Evolutionary conservation across 2,797 vertebrate genomes (phyloP).

Genomic region (Denticeps clupeoides): DNA sequence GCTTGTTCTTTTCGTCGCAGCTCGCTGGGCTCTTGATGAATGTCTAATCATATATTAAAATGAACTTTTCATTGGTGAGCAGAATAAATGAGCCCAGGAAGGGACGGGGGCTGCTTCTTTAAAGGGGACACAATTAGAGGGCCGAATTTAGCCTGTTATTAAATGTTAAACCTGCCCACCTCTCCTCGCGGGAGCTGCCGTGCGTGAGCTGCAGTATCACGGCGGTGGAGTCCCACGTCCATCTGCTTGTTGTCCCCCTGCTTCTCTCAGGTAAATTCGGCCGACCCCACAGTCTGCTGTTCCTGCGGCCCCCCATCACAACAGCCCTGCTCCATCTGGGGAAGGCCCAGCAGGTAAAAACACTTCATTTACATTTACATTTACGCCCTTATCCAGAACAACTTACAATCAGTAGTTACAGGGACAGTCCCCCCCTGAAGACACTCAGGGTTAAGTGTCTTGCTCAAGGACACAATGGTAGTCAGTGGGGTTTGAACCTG

Average conservation of each 20-base stretch:
- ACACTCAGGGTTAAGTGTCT: too few species aligned
- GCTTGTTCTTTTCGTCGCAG: conserved; percentile 11
- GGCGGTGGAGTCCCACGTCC: too few species aligned
- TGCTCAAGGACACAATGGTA: too few species aligned
- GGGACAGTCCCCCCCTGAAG: too few species aligned
- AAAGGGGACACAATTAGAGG: conserved; percentile 53
- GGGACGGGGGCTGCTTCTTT: conserved; percentile 36
- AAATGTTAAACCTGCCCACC: conserved; percentile 63
- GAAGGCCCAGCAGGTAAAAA: conserved; percentile 80
- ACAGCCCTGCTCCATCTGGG: conserved; percentile 79
- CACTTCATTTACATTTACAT: too few species aligned
- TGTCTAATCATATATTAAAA: conserved; percentile 69
- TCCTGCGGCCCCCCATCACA: conserved; percentile 69
- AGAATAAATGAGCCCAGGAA: conserved; percentile 64
- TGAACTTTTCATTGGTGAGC: conserved; percentile 50
- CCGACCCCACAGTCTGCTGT: conserved; percentile 53
- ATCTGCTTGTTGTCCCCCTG: conserved; percentile 5
- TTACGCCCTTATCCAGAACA: too few species aligned
- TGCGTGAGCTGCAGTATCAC: too few species aligned
- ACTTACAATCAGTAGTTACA: too few species aligned
- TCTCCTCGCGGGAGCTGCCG: conserved; percentile 44
- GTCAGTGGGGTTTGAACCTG: too few species aligned
- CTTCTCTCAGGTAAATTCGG: conserved; percentile 56
- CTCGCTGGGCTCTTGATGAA: conserved; percentile 44
- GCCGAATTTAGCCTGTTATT: conserved; percentile 68